phyloP scores from a whole-genome alignment of 2,113 vertebrate genomes.

The Heterotilapia buettikoferi region DNA sequence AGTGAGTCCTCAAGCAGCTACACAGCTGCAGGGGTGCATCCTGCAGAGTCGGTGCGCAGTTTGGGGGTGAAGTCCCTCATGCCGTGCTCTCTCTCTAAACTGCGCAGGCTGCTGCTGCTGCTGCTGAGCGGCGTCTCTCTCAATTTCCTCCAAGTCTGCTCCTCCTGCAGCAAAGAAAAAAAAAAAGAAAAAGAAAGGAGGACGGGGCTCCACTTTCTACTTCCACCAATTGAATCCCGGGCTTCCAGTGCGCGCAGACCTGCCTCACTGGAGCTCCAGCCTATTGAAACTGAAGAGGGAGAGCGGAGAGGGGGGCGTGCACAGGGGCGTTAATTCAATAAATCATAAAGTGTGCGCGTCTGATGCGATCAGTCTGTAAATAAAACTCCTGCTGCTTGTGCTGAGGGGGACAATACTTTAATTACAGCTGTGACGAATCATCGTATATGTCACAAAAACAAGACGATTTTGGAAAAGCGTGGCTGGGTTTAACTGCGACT shows the following conservation, averaged over 20 bases:
- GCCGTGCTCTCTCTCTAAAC: not conserved
- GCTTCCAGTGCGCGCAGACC: constrained; percentile 33
- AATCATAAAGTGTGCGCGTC: not conserved
- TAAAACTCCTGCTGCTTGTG: not conserved
- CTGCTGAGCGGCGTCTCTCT: not conserved
- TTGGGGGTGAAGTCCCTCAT: constrained; percentile 21
- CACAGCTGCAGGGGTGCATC: constrained; percentile 38
- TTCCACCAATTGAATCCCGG: constrained; percentile 45
- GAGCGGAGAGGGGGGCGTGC: constrained; percentile 9
- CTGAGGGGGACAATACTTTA: not conserved
- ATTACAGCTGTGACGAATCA: not conserved
- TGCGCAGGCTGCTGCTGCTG: constrained; percentile 33
- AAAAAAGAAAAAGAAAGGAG: not conserved
- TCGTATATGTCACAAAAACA: not conserved
- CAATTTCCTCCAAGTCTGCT: constrained; percentile 19
- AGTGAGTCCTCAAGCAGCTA: not conserved
- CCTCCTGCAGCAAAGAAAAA: constrained; percentile 11
- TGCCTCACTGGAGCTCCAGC: constrained; percentile 35
- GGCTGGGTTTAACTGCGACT: not conserved
- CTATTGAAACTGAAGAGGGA: constrained; percentile 11
- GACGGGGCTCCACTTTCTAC: constrained; percentile 15
- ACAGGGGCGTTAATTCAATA: constrained; percentile 31
- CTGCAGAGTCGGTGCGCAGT: constrained; percentile 38
- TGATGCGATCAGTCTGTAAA: not conserved
- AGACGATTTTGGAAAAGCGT: not conserved